Base-by-base conservation (phyloP, 2,888 invertebrate species). In the Boloria euphrosyne region DNA sequence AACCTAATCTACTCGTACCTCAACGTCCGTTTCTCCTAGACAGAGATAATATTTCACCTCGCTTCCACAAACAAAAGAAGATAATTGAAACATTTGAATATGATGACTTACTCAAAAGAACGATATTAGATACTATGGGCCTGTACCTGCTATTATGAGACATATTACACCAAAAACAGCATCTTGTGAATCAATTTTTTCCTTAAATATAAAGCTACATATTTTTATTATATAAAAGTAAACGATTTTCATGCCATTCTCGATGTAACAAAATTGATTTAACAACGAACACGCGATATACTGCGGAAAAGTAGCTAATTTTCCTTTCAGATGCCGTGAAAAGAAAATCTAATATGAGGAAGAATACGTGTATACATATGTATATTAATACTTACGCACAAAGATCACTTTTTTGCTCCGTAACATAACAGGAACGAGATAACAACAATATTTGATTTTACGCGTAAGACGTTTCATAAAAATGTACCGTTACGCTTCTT, bases 381-480 rank as follows among this genome's bases (percentile, higher is more conserved):
- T 38, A 18, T 38, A 31, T 16, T 13, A 31, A 31, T 31, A 31
- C 14, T 49, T 59, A 59, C 16, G 17, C 16, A 49, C 1, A 27
- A 17, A 59, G 49, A 59, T 59, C 59, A 59, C 59, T 73, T 74
- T 52, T 49, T 31, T 46, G 46, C 46, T 22, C 52, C 52, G 31
- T 52, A 52, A 58, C 31, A 58, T 58, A 52, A 58, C 13, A 64
- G n/a, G 58, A 64, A 58, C 52, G 13, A 27, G 64, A 58, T 58
- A 64, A 64, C 58, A 58, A 58, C 46, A 57, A 58, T 57, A 64
- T 64, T 64, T 64, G 58, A 64, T 58, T 46, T 58, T 58, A 64
- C 57, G 52, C 46, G 17, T 59, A 59, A 59, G 17, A 59, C 49
- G 49, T 58, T 31, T 50, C 31, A 58, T 58, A 58, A 59, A 58